These are phyloP conservation scores for Dorcus hopei DNA, from an alignment of 2,888 invertebrate genomes.

Conservation along the genomic window DNA sequence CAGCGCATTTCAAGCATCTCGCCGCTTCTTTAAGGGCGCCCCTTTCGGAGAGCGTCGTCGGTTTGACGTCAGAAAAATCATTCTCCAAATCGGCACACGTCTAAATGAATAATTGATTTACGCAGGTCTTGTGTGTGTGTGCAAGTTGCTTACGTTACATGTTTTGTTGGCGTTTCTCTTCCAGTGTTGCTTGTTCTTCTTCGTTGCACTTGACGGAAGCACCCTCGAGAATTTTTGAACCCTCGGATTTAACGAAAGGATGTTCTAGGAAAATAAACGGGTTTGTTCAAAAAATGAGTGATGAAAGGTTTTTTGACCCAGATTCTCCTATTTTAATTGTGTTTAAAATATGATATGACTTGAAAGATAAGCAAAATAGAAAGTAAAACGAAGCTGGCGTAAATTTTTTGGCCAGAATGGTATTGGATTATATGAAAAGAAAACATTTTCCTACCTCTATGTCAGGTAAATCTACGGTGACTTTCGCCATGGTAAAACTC, in stretches of 20 bases:
- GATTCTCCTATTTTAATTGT: not conserved
- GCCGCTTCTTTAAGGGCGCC: conserved; percentile 89
- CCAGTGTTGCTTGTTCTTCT: conserved; percentile 89
- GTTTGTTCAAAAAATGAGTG: conserved; percentile 11
- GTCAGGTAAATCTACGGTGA: conserved; percentile 75
- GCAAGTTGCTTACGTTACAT: conserved; percentile 66
- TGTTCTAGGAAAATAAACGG: conserved; percentile 63
- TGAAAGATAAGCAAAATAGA: no score
- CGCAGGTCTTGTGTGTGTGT: not conserved
- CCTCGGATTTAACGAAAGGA: conserved; percentile 82
- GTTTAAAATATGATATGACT: no score
- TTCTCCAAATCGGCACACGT: conserved; percentile 69
- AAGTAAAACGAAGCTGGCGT: no score
- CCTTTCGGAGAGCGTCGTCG: conserved; percentile 93
- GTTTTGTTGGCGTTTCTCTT: conserved; percentile 86
- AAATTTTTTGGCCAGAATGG: not conserved
- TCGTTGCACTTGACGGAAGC: conserved; percentile 82
- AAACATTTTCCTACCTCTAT: conserved; percentile 64
- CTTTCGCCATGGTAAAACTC: conserved; percentile 44
- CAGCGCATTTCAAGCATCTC: conserved; percentile 87
- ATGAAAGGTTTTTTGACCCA: not conserved
- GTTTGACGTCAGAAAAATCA: conserved; percentile 96
- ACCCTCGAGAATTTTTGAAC: conserved; percentile 72
- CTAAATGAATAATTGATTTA: conserved; percentile 46
- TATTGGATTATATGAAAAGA: not conserved